These are phyloP conservation scores for Coluber constrictor DNA, from an alignment of 2,797 vertebrate genomes.

Conservation along the genomic window DNA sequence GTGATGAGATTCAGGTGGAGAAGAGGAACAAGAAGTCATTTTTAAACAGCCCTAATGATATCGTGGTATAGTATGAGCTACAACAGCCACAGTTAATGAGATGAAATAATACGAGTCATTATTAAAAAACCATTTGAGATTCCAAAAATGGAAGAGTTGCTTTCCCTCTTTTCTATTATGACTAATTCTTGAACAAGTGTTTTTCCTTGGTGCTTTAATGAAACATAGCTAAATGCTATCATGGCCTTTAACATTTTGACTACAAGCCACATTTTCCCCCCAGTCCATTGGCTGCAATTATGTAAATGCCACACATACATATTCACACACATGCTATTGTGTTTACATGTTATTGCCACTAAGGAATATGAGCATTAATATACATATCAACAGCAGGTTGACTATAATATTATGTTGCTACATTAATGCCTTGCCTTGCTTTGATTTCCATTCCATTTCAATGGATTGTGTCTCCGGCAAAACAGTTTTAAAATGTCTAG, in stretches of 20 bases:
- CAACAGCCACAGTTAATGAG: background rate
- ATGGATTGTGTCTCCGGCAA: background rate
- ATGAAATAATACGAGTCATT: background rate
- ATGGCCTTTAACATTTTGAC: conserved; percentile 8
- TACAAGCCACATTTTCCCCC: background rate
- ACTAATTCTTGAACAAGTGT: background rate
- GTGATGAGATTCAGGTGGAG: background rate
- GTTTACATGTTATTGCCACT: background rate
- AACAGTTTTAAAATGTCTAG: background rate
- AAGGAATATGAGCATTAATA: background rate
- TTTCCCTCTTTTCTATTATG: background rate
- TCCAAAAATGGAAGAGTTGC: background rate
- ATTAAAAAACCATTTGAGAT: background rate
- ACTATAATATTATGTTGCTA: background rate
- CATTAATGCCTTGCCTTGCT: background rate
- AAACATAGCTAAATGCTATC: conserved; percentile 14
- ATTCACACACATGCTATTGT: background rate
- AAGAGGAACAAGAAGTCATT: background rate
- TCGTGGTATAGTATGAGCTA: background rate
- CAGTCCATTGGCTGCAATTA: conserved; percentile 1
- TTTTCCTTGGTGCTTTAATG: background rate
- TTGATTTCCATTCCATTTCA: background rate
- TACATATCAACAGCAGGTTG: background rate
- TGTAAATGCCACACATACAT: background rate
- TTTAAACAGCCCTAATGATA: background rate